Conservation (phyloP, 2,113 vertebrate genomes). For the Cheirogaleus medius region DNA sequence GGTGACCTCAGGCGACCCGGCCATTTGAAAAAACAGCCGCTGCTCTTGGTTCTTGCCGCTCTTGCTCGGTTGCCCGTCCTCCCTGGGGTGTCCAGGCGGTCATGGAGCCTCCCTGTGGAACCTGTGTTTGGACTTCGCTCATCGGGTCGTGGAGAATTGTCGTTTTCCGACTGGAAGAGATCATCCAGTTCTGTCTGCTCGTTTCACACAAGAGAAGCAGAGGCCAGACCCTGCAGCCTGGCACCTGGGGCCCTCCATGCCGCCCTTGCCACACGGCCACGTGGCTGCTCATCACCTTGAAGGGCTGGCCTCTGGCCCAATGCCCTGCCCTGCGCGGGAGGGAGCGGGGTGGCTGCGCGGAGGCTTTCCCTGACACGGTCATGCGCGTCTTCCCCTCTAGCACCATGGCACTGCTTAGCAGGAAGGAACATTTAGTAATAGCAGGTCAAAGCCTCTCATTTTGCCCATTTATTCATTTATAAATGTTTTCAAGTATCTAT, state of each 20-base stretch:
- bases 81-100: background rate
- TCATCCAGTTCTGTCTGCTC: background rate
- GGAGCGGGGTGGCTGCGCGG: background rate
- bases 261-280: background rate
- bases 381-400: background rate
- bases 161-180: background rate
- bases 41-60: background rate
- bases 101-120: background rate
- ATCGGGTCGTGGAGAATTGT: background rate
- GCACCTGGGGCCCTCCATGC: background rate
- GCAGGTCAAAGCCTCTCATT: background rate
- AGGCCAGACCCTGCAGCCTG: background rate
- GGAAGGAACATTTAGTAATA: background rate
- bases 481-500: background rate
- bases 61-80: background rate
- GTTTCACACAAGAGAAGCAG: background rate
- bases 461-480: slow-evolving; percentile 9
- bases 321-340: background rate
- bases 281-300: background rate
- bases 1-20: background rate
- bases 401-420: background rate
- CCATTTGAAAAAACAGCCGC: background rate
- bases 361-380: background rate
- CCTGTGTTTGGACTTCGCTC: background rate
- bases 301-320: background rate